Evolutionary conservation across 92 coral and sea anemone genomes (phyloP).

Genomic region (Montipora capitata): DNA sequence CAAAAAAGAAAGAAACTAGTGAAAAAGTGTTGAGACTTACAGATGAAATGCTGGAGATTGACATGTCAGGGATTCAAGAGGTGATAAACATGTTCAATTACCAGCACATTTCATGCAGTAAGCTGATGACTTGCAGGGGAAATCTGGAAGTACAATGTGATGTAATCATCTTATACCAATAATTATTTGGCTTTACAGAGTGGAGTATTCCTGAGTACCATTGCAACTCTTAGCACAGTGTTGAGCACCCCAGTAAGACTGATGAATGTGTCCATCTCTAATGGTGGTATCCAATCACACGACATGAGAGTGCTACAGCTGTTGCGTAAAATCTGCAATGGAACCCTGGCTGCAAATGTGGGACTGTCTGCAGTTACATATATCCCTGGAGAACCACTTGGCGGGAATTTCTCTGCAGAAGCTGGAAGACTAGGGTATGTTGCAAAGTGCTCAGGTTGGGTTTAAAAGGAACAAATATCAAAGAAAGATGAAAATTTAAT

Average conservation of each 20-base stretch:
- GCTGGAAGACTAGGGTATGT: slow-evolving; percentile 93
- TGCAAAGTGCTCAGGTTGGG: neutral
- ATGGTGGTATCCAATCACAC: slow-evolving; percentile 86
- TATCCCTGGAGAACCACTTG: slow-evolving; percentile 89
- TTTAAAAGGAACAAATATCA: no score
- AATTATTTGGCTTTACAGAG: slow-evolving; percentile 27
- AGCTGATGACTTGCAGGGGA: no score
- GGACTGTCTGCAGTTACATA: slow-evolving; percentile 92
- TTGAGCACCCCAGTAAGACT: slow-evolving; percentile 84
- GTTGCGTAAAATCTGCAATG: slow-evolving; percentile 92
- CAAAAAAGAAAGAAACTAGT: slow-evolving; percentile 76
- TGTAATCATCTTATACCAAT: no score
- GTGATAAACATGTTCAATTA: slow-evolving; percentile 23
- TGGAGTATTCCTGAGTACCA: slow-evolving; percentile 78
- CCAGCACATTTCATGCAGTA: no score
- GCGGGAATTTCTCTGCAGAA: slow-evolving; percentile 88
- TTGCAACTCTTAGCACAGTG: slow-evolving; percentile 80
- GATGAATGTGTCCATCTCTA: slow-evolving; percentile 67
- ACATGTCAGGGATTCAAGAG: slow-evolving; percentile 85
- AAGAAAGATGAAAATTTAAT: no score
- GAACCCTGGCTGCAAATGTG: slow-evolving; percentile 90
- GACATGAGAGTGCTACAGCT: slow-evolving; percentile 93
- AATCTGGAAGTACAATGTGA: no score
- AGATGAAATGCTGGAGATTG: slow-evolving; percentile 91
- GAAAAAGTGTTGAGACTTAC: slow-evolving; percentile 88